phyloP scores from a whole-genome alignment of 2,113 vertebrate genomes.

The Strix aluco region DNA sequence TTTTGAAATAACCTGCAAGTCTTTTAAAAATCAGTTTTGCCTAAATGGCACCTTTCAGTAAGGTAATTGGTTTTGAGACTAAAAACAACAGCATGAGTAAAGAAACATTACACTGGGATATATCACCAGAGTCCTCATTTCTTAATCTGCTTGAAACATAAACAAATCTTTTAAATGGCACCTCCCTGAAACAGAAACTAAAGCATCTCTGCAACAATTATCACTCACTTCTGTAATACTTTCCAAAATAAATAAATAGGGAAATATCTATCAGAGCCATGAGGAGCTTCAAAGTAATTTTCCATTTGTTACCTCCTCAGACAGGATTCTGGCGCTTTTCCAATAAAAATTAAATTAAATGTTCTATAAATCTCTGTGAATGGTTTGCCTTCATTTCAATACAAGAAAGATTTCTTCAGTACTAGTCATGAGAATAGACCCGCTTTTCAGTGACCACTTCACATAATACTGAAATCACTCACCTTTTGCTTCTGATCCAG shows the following conservation, averaged over 20 bases:
- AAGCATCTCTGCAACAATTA: background rate
- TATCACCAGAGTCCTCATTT: background rate
- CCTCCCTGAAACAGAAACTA: background rate
- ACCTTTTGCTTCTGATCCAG: background rate
- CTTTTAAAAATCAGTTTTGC: background rate
- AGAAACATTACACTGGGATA: background rate
- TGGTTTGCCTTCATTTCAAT: background rate
- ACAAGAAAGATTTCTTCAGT: background rate
- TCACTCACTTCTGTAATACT: background rate
- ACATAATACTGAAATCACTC: background rate
- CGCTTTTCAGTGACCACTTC: background rate
- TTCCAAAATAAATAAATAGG: slow-evolving; percentile 7
- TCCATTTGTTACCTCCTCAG: background rate
- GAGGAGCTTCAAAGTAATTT: background rate
- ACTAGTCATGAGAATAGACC: background rate
- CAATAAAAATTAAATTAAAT: background rate
- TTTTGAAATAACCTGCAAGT: background rate
- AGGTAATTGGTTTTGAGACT: background rate
- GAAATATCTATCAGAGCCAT: background rate
- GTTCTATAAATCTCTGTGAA: background rate
- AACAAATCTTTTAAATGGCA: background rate
- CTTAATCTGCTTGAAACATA: background rate
- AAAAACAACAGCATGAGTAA: background rate
- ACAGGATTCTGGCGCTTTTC: background rate
- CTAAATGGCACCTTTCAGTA: background rate